Conservation (phyloP, 2,888 invertebrate species). For the Dicyrtoma fusca region DNA sequence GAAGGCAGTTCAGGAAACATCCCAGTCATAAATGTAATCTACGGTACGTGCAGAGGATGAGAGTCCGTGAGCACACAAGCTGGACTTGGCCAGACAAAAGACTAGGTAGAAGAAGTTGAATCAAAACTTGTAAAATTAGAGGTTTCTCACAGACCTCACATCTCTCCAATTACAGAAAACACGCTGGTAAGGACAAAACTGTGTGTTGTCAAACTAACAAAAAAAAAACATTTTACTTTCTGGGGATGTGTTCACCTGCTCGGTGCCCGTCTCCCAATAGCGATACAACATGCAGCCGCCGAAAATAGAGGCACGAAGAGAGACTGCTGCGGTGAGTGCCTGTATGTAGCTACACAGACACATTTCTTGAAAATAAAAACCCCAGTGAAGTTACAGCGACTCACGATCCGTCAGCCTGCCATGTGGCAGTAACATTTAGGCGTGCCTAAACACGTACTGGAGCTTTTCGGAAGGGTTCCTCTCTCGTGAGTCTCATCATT, state of each 20-base stretch:
- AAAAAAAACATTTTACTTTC: too few species aligned
- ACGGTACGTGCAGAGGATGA: too few species aligned
- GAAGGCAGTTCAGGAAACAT: too few species aligned
- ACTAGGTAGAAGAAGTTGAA: background rate
- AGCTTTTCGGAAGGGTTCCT: conserved; percentile 31
- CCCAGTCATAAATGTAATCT: too few species aligned
- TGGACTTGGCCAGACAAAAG: too few species aligned
- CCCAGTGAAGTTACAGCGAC: conserved; percentile 23
- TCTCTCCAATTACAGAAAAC: conserved; percentile 23
- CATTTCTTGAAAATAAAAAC: background rate
- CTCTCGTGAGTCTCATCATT: background rate
- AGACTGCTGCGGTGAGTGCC: background rate
- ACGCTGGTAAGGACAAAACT: background rate
- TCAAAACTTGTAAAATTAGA: conserved; percentile 20
- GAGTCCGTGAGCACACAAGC: too few species aligned
- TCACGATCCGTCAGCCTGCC: conserved; percentile 25
- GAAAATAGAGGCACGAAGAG: background rate
- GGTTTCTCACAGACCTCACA: conserved; percentile 34
- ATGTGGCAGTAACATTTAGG: conserved; percentile 18
- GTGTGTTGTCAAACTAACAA: too few species aligned
- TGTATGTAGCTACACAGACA: conserved; percentile 8
- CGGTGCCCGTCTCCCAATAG: too few species aligned
- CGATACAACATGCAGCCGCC: too few species aligned
- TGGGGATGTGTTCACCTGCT: too few species aligned
- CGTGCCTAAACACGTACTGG: conserved; percentile 33